phyloP scores from a whole-genome alignment of 2,113 vertebrate genomes.

The Dermatemys mawii region DNA sequence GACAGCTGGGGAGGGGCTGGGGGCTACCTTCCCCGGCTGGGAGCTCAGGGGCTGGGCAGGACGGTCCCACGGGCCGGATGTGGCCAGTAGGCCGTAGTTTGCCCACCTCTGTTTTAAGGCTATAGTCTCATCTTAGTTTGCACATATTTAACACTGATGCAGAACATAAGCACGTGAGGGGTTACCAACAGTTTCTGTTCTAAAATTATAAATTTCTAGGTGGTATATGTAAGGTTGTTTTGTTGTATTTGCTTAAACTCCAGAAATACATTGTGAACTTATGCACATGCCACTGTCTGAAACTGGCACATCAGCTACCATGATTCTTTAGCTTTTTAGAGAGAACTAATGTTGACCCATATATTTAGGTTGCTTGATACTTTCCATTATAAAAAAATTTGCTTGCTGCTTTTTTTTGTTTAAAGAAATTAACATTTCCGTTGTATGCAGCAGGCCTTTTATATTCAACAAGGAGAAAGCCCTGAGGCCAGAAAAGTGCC shows the following conservation, averaged over 20 bases:
- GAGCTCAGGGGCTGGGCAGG: no score
- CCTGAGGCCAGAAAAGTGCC: background rate
- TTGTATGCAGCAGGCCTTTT: background rate
- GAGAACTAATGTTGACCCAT: background rate
- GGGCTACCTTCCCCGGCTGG: no score
- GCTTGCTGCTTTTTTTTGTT: background rate
- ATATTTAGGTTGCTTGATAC: background rate
- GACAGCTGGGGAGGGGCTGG: no score
- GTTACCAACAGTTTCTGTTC: background rate
- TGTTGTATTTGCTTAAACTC: rapidly evolving
- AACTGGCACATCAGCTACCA: background rate
- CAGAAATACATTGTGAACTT: background rate
- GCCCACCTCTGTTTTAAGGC: no score
- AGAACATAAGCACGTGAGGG: background rate
- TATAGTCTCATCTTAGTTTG: background rate
- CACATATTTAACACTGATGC: background rate
- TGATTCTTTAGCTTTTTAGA: background rate
- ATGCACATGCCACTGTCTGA: background rate
- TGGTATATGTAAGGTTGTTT: background rate
- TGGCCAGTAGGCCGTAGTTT: no score
- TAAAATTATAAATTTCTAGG: background rate
- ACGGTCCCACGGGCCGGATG: no score
- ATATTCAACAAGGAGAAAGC: background rate
- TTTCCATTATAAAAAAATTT: background rate
- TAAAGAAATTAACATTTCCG: rapidly evolving